phyloP scores from a whole-genome alignment of 2,113 vertebrate species.

The Limanda limanda region DNA sequence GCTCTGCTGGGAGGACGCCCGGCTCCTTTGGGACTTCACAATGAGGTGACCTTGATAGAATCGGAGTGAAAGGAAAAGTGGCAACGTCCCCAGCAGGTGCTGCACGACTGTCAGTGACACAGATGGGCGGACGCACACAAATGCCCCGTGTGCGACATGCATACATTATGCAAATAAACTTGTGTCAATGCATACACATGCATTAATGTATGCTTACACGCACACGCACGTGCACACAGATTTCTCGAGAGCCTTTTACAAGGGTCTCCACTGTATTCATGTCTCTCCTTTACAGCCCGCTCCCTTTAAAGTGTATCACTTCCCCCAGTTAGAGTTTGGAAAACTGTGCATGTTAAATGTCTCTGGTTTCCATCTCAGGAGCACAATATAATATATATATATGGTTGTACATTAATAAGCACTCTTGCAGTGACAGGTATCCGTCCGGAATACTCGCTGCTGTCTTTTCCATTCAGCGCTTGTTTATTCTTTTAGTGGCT shows the following conservation, averaged over 20 bases:
- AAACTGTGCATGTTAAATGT: not conserved
- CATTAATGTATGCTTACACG: slow-evolving; percentile 10
- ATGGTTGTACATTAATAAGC: slow-evolving; percentile 2
- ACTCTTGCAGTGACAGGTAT: slow-evolving; percentile 25
- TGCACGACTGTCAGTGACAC: slow-evolving; percentile 61
- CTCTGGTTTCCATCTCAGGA: slow-evolving; percentile 24
- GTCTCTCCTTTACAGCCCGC: not conserved
- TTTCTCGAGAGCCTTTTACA: slow-evolving; percentile 17
- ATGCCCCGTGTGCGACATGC: slow-evolving; percentile 18
- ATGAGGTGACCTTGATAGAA: slow-evolving; percentile 73
- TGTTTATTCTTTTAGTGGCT: slow-evolving; percentile 41
- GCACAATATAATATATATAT: not conserved
- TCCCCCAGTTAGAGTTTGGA: slow-evolving; percentile 8
- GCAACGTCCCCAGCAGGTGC: slow-evolving; percentile 68
- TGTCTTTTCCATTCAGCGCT: slow-evolving; percentile 36
- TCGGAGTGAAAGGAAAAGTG: slow-evolving; percentile 49
- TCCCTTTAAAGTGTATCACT: not conserved
- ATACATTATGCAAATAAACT: slow-evolving; percentile 70
- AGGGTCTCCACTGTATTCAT: slow-evolving; percentile 8
- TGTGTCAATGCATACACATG: slow-evolving; percentile 31
- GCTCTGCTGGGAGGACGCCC: slow-evolving; percentile 24
- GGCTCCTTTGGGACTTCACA: slow-evolving; percentile 59
- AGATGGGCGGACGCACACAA: slow-evolving; percentile 61
- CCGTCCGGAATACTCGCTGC: slow-evolving; percentile 28
- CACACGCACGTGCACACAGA: not conserved